Conservation (phyloP, 2,888 invertebrate species). For the Neocrepidodera transversa region DNA sequence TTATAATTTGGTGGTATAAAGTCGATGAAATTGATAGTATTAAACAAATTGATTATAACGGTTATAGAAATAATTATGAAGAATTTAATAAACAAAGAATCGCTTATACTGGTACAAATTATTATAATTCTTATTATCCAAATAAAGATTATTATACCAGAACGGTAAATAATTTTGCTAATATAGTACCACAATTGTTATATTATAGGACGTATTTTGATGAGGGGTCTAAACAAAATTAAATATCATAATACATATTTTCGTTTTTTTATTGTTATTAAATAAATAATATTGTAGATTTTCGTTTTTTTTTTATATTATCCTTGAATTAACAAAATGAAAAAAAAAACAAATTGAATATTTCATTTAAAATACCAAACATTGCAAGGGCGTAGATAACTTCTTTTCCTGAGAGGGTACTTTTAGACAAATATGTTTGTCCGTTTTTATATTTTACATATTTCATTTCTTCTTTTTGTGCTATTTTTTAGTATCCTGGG, state of each 20-base stretch:
- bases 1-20: slow-evolving; percentile 57
- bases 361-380: too few relatives aligned
- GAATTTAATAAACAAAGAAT: not conserved
- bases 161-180: not conserved
- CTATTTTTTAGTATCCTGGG: too few relatives aligned
- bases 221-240: slow-evolving; percentile 3
- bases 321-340: too few relatives aligned
- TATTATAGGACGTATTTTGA: slow-evolving; percentile 26
- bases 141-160: not conserved
- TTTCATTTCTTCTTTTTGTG: too few relatives aligned
- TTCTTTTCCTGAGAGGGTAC: too few relatives aligned
- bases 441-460: too few relatives aligned
- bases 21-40: slow-evolving; percentile 37
- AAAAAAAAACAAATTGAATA: too few relatives aligned
- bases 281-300: not conserved
- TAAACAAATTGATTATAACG: slow-evolving; percentile 13
- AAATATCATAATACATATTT: not conserved
- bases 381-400: too few relatives aligned
- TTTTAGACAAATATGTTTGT: too few relatives aligned
- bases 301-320: not conserved
- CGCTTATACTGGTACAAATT: not conserved
- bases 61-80: not conserved
- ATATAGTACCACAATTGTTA: not conserved
- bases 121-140: not conserved
- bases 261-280: not conserved